Percentiles rank a stretch among this genome's conserved stretches.
These are phyloP conservation scores for Apocrypta bakeri DNA, from an alignment of 1,140 invertebrate species.

Conservation along the genomic window DNA sequence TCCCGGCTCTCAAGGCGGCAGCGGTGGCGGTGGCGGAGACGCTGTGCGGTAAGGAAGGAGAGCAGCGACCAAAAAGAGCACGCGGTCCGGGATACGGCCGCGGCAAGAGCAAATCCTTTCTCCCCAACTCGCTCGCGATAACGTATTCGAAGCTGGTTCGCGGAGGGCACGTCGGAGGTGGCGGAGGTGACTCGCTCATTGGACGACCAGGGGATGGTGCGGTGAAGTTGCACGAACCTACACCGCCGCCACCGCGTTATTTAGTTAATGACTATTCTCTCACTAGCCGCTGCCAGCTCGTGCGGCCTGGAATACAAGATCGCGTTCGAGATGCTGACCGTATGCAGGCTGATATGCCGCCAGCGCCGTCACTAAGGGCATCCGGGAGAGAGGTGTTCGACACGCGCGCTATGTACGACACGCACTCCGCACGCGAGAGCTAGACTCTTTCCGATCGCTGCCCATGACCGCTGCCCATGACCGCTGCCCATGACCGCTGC, in stretches of 20 bases:
- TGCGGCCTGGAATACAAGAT: slow-evolving; percentile 68
- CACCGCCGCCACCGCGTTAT: slow-evolving; percentile 58
- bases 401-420: slow-evolving; percentile 39
- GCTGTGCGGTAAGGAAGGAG: no score
- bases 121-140: slow-evolving; percentile 38
- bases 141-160: slow-evolving; percentile 52
- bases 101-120: slow-evolving; percentile 44
- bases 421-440: slow-evolving; percentile 15
- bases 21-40: no score
- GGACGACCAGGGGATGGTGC: slow-evolving; percentile 21
- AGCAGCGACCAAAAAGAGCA: slow-evolving; percentile 38
- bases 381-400: slow-evolving; percentile 62
- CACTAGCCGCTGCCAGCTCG: slow-evolving; percentile 61
- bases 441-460: slow-evolving; percentile 37
- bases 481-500: background rate
- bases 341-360: slow-evolving; percentile 8
- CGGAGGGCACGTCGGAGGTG: slow-evolving; percentile 31
- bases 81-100: slow-evolving; percentile 26
- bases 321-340: slow-evolving; percentile 71
- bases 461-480: background rate
- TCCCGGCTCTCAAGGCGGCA: slow-evolving; percentile 55
- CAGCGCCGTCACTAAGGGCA: slow-evolving; percentile 59
- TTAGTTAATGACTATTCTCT: slow-evolving; percentile 72
- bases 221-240: background rate
- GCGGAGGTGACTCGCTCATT: slow-evolving; percentile 48